Conservation (phyloP, 2,797 vertebrate genomes). For the Thaleichthys pacificus region DNA sequence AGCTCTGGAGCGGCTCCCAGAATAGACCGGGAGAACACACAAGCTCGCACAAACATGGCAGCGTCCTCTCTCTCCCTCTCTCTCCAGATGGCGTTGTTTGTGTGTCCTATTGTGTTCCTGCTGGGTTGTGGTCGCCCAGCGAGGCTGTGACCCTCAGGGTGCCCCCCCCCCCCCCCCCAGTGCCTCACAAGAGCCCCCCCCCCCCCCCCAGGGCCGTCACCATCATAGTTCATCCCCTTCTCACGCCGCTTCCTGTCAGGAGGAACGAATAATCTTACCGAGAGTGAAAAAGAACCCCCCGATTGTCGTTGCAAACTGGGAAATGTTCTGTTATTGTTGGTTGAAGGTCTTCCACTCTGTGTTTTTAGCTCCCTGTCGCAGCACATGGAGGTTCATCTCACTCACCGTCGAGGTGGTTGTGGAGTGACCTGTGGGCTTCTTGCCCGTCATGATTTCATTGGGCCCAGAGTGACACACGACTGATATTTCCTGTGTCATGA, state of each 20-base stretch:
- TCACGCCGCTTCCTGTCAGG: conserved; percentile 35
- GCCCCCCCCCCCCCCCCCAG: conserved; percentile 1
- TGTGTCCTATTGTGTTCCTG: conserved; percentile 49
- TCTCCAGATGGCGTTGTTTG: conserved; percentile 8
- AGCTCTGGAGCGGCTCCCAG: conserved; percentile 73
- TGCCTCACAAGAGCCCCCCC: conserved; percentile 23
- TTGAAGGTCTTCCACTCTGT: too few relatives aligned
- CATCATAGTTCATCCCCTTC: conserved; percentile 50
- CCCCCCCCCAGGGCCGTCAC: conserved; percentile 55
- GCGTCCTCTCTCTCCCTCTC: conserved; percentile 38
- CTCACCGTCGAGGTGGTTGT: not conserved
- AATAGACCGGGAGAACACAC: conserved; percentile 70
- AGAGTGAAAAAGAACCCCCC: conserved; percentile 10
- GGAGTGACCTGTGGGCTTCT: not conserved
- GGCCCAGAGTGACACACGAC: not conserved
- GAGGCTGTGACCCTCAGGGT: conserved; percentile 32
- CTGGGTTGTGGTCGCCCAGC: conserved; percentile 17
- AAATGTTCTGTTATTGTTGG: not conserved
- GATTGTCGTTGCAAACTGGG: not conserved
- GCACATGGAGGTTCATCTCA: not conserved
- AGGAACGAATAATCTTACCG: conserved; percentile 40
- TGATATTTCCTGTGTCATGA: not conserved
- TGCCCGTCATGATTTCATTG: not conserved
- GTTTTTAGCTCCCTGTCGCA: too few relatives aligned
- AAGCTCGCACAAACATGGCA: conserved; percentile 50